A percentile compares a stretch with the other conserved stretches of the same genome.
Conservation (phyloP, 1,140 invertebrate species). For the Rhynchophorus ferrugineus region DNA sequence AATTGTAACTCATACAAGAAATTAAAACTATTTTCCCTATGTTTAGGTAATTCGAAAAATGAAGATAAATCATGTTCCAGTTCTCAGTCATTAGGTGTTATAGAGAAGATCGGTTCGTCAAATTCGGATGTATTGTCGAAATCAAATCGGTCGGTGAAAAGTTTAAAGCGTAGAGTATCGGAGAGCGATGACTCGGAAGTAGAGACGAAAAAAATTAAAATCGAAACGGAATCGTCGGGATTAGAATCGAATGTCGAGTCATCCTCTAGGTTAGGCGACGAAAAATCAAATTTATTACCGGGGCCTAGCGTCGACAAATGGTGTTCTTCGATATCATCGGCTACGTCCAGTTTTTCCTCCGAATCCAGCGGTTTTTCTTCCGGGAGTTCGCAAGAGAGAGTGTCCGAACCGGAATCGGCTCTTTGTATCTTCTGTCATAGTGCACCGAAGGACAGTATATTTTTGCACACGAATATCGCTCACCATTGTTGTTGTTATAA, state of each 20-base stretch:
- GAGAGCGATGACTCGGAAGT: slow-evolving; percentile 24
- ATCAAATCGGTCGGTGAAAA: neutral
- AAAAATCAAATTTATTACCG: neutral
- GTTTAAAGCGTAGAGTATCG: neutral
- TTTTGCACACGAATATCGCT: slow-evolving; percentile 53
- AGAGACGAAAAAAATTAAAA: slow-evolving; percentile 24
- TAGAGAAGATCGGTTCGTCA: too few species aligned
- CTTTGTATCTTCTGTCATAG: slow-evolving; percentile 52
- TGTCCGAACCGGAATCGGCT: slow-evolving; percentile 28
- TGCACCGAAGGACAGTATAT: slow-evolving; percentile 55
- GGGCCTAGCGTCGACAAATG: neutral
- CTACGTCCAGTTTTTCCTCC: neutral
- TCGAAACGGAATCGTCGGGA: slow-evolving; percentile 7
- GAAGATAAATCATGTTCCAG: slow-evolving; percentile 1
- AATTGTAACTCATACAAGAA: too few species aligned
- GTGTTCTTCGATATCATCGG: neutral
- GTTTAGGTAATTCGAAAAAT: slow-evolving; percentile 1
- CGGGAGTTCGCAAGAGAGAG: slow-evolving; percentile 1
- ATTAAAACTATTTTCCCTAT: too few species aligned
- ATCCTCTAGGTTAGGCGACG: slow-evolving; percentile 9
- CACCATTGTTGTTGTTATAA: slow-evolving; percentile 63
- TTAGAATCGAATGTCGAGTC: slow-evolving; percentile 12
- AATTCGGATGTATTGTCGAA: slow-evolving; percentile 1
- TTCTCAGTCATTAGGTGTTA: neutral
- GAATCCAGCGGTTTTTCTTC: slow-evolving; percentile 1